Conservation (phyloP, 2,888 invertebrate genomes). For the Holacanthella duospinosa region DNA sequence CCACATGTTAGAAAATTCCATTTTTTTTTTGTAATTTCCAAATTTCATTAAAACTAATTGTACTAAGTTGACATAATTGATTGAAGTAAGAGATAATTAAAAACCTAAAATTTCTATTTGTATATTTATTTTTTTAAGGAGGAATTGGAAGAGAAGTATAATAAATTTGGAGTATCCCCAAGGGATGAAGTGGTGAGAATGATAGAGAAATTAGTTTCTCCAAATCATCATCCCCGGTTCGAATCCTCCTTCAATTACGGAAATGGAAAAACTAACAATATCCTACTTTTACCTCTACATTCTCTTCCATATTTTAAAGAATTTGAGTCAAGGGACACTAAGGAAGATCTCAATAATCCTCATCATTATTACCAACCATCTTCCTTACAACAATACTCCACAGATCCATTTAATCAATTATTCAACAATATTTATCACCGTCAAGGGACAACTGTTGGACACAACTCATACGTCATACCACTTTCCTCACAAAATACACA, state of each 20-base stretch:
- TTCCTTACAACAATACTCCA: neutral
- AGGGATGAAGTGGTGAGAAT: neutral
- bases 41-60: too few species aligned
- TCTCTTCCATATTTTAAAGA: neutral
- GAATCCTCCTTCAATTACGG: neutral
- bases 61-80: too few species aligned
- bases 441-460: neutral
- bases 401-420: neutral
- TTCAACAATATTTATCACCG: neutral
- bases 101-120: too few species aligned
- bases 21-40: too few species aligned
- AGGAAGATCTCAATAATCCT: too few species aligned
- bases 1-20: too few species aligned
- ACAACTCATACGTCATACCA: too few species aligned
- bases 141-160: too few species aligned
- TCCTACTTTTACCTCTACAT: neutral
- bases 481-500: neutral
- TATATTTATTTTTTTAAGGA: too few species aligned
- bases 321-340: too few species aligned
- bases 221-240: neutral
- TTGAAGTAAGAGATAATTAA: too few species aligned
- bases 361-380: too few species aligned
- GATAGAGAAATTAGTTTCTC: conserved; percentile 1
- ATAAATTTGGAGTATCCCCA: neutral
- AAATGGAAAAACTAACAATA: neutral